A percentile compares a stretch with the other conserved stretches of the same genome.
Evolutionary conservation across 2,888 invertebrate species (phyloP).

Genomic region (Brenthis daphne): DNA sequence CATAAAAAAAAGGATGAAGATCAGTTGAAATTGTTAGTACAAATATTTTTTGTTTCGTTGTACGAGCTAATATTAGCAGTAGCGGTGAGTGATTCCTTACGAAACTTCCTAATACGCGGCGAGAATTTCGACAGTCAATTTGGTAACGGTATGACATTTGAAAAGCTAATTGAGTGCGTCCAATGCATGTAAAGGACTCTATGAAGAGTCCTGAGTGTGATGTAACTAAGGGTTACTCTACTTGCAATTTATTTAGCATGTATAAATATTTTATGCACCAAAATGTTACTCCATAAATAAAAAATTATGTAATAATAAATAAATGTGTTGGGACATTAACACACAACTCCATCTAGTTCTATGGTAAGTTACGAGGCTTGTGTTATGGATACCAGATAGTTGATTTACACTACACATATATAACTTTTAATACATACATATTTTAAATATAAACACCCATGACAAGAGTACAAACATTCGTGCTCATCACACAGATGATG

Average conservation of each 20-base stretch:
- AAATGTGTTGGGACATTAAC: too few relatives aligned
- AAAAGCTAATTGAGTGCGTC: conserved; percentile 46
- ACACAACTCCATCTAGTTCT: too few relatives aligned
- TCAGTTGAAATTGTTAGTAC: neutral
- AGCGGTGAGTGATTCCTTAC: conserved; percentile 35
- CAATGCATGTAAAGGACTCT: conserved; percentile 21
- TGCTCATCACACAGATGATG: too few relatives aligned
- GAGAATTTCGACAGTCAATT: conserved; percentile 42
- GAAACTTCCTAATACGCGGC: conserved; percentile 46
- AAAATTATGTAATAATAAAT: too few relatives aligned
- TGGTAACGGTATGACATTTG: conserved; percentile 49
- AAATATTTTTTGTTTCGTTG: conserved; percentile 7
- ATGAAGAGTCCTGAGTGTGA: conserved; percentile 1
- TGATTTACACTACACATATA: too few relatives aligned
- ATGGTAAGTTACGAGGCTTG: too few relatives aligned
- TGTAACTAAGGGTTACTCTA: conserved; percentile 4
- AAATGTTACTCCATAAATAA: too few relatives aligned
- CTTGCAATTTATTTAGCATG: neutral
- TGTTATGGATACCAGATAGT: too few relatives aligned
- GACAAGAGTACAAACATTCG: too few relatives aligned
- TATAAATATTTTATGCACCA: too few relatives aligned
- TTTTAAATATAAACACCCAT: too few relatives aligned
- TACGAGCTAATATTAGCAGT: conserved; percentile 24
- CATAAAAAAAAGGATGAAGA: neutral
- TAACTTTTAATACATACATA: too few relatives aligned